Conservation (phyloP, 2,888 invertebrate genomes). For the Sicus ferrugineus region DNA sequence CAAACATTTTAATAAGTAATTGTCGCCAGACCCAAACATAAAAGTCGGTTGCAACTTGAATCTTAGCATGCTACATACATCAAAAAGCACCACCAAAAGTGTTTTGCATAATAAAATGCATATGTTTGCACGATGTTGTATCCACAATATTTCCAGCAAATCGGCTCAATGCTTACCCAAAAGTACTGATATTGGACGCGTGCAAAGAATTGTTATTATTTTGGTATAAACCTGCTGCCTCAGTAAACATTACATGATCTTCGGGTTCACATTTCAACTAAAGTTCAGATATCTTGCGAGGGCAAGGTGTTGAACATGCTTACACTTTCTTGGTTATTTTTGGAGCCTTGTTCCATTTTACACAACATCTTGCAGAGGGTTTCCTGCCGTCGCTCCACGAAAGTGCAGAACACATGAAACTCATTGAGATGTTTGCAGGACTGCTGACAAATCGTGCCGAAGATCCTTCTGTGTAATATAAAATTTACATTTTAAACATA, state of each 20-base stretch:
- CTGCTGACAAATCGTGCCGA: not conserved
- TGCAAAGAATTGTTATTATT: not conserved
- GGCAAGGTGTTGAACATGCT: not conserved
- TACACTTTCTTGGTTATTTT: not conserved
- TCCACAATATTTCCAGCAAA: too few relatives aligned
- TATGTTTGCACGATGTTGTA: too few relatives aligned
- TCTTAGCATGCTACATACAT: too few relatives aligned
- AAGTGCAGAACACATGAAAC: slow-evolving; percentile 9
- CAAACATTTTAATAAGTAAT: too few relatives aligned
- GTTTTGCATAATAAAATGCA: too few relatives aligned
- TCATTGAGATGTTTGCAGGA: slow-evolving; percentile 3
- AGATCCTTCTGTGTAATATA: not conserved
- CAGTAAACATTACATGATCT: not conserved
- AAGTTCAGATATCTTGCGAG: not conserved
- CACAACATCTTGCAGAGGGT: not conserved
- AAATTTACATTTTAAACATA: not conserved
- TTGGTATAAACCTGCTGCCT: not conserved
- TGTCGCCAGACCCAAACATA: too few relatives aligned
- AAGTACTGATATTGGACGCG: not conserved
- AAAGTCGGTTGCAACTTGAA: too few relatives aligned
- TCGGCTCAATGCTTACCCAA: slow-evolving; percentile 6
- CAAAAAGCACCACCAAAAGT: too few relatives aligned
- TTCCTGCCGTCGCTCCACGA: slow-evolving; percentile 1
- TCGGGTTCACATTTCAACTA: slow-evolving; percentile 10
- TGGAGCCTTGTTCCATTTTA: not conserved